Evolutionary conservation across 37 sponge, comb jelly and placozoan genomes (phyloP), one percentile per base, ranked within the genome.

Genomic region (Hexactinellida sp.): DNA sequence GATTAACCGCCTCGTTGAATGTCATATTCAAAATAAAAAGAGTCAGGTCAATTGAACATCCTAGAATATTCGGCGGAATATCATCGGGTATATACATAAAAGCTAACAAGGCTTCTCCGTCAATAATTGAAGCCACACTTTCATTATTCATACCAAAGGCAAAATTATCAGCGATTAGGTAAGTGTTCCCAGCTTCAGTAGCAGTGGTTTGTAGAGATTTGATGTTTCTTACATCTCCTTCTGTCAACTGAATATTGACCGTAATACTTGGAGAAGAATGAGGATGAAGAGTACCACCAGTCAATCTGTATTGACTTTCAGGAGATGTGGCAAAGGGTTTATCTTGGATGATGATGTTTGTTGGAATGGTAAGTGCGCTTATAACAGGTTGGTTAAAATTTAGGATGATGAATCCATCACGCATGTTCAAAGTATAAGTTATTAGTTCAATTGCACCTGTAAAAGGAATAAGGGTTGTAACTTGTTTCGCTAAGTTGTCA

Each of bases 401-500:
- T 10, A 63, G 76, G 13, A 28, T 63, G 3, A 63, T 7, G n/a
- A 84, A 84, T 21, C 92, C 93, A 30, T 87, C 89, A 82, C 90
- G 88, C 91, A 95, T 90, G 83, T 95, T 86, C 7, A 95, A 88
- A 28, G 85, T 86, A 55, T 92, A 91, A 1, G 90, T 87, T 38
- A 87, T 54, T 0, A 94, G 88, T 39, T 90, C 84, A 47, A 89
- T n/a, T 63, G 21, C 28, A 3, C 32, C 76, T 21, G 30, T n/a
- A 28, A 63, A 63, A 21, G 76, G 76, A 21, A 63, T 63, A 7
- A 63, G 34, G 30, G 84, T 82, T 0, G 86, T 13, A 36, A 91
- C 94, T 55, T 76, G 83, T 0, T 90, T 52, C 5, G 86, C 90
- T 83, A 83, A 85, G 1, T 91, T 89, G 83, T 88, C 85, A 24